Conservation (phyloP, 2,797 vertebrate genomes). For the Rhincodon typus region DNA sequence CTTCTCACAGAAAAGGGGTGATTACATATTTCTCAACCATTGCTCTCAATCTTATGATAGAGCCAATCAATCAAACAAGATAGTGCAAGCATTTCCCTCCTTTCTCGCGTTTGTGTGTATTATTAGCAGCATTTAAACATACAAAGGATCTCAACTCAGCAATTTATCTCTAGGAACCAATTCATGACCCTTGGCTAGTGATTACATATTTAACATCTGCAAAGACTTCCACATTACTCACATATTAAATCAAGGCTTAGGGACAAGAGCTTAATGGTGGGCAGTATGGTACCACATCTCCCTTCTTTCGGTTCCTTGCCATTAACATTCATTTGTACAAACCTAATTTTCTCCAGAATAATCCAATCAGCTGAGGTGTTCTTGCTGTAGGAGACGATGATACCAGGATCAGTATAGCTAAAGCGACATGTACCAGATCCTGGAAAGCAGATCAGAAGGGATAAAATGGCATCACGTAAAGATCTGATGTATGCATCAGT, state of each 20-base stretch:
- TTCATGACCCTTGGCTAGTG: background rate
- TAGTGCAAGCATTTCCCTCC: background rate
- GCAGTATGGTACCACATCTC: background rate
- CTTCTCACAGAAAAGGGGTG: background rate
- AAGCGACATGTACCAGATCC: conserved; percentile 91
- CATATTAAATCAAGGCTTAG: background rate
- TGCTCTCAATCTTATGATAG: background rate
- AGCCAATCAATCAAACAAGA: background rate
- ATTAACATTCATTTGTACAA: conserved; percentile 43
- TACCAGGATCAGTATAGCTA: conserved; percentile 89
- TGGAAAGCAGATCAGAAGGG: conserved; percentile 53
- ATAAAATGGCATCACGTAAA: conserved; percentile 21
- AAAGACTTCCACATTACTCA: background rate
- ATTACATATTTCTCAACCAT: background rate
- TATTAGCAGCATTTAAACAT: background rate
- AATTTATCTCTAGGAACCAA: background rate
- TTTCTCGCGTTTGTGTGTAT: background rate
- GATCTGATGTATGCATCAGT: conserved; percentile 47
- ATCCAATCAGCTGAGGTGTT: conserved; percentile 83
- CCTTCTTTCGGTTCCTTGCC: background rate
- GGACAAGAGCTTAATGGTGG: background rate
- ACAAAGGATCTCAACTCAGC: background rate
- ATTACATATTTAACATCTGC: background rate
- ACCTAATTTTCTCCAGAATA: conserved; percentile 91
- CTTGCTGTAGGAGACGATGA: conserved; percentile 79